A percentile compares a stretch with the other conserved stretches of the same genome.
phyloP scores from a whole-genome alignment of 2,113 vertebrate species.

The Boulengeromyrus knoepffleri region DNA sequence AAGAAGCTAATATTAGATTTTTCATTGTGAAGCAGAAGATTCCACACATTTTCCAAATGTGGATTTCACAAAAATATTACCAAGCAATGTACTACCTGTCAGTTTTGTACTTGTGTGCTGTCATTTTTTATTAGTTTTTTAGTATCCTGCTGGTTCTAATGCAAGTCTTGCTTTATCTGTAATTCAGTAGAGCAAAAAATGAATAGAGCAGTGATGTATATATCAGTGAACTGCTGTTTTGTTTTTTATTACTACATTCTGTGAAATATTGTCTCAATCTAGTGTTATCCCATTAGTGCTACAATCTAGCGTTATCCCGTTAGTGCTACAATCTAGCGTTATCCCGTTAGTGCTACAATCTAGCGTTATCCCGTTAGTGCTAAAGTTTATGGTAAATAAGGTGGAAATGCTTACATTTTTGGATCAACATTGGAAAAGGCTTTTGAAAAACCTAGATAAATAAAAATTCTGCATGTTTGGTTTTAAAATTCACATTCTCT shows the following conservation, averaged over 20 bases:
- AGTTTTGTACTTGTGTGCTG: not conserved
- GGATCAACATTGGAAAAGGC: not conserved
- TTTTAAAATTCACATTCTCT: not conserved
- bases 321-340: not conserved
- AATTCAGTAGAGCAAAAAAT: not conserved
- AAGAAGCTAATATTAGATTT: not conserved
- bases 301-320: not conserved
- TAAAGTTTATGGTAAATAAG: not conserved
- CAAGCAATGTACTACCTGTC: not conserved
- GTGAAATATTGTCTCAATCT: not conserved
- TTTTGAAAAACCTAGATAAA: not conserved
- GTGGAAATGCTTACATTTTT: not conserved
- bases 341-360: not conserved
- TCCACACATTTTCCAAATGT: not conserved
- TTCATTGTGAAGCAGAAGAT: not conserved
- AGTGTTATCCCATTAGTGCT: not conserved
- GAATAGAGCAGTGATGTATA: not conserved
- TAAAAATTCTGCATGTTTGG: constrained; percentile 2
- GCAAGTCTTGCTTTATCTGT: not conserved
- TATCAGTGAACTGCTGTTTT: not conserved
- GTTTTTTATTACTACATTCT: not conserved
- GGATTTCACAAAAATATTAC: not conserved
- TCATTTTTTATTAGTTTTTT: not conserved
- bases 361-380: not conserved
- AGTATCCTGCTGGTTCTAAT: not conserved